These are phyloP conservation scores for Bufotes viridis DNA, from an alignment of 2,797 vertebrate genomes.

Conservation along the genomic window DNA sequence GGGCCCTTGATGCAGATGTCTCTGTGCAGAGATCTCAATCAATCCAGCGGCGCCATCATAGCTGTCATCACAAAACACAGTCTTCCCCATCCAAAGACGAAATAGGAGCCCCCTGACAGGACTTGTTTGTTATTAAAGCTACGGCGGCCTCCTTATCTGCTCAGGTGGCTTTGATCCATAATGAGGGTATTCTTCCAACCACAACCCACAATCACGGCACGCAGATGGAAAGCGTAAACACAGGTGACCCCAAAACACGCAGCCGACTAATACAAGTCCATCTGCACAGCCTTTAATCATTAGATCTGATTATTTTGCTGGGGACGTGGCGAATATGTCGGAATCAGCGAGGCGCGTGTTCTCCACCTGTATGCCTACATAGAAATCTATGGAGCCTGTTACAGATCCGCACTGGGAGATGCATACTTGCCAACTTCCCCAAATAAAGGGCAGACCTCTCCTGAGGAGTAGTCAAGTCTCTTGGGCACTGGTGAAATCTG, in stretches of 20 bases:
- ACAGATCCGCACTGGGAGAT: no score
- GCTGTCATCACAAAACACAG: conserved; percentile 14
- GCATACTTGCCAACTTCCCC: no score
- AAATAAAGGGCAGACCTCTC: no score
- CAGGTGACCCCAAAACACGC: neutral
- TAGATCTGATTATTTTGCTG: no score
- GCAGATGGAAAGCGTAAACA: neutral
- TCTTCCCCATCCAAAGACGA: conserved; percentile 29
- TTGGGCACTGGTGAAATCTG: no score
- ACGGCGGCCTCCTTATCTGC: conserved; percentile 24
- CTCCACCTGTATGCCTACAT: no score
- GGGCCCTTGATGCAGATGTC: neutral
- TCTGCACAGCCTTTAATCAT: no score
- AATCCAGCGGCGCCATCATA: conserved; percentile 6
- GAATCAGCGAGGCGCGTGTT: no score
- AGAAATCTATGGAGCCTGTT: no score
- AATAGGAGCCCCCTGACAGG: conserved; percentile 5
- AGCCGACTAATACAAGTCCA: neutral
- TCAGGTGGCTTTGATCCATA: conserved; percentile 27
- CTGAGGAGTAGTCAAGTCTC: no score
- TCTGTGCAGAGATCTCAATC: conserved; percentile 37
- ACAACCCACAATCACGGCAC: neutral
- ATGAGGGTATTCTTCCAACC: conserved; percentile 19
- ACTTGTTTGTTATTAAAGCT: conserved; percentile 22
- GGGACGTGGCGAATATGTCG: no score